Percentiles rank a stretch among this genome's conserved stretches.
phyloP scores from a whole-genome alignment of 2,888 invertebrate genomes.

The Scaptodrosophila latifasciaeformis region DNA sequence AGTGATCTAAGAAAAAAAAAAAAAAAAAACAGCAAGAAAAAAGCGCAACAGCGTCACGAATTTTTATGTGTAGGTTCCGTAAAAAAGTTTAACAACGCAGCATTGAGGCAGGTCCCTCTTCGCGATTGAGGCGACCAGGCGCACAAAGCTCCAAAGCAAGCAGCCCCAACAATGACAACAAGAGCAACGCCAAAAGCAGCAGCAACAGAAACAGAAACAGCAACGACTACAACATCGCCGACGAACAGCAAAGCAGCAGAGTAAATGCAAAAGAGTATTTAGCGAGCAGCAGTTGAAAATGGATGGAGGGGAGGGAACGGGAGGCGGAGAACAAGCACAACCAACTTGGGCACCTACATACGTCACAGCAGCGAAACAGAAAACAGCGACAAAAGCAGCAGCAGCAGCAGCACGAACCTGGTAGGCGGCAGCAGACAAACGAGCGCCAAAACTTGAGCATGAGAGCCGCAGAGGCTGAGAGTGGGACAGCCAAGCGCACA shows the following conservation, averaged over 20 bases:
- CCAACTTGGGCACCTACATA: not conserved
- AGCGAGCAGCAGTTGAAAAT: too few relatives aligned
- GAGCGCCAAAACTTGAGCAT: too few relatives aligned
- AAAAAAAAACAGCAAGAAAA: slow-evolving; percentile 3
- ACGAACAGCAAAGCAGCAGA: slow-evolving; percentile 21
- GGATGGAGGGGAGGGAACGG: too few relatives aligned
- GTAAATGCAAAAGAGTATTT: not conserved
- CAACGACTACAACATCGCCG: slow-evolving; percentile 6
- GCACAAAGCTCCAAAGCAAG: slow-evolving; percentile 49
- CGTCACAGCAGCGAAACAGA: slow-evolving; percentile 3
- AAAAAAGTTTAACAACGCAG: slow-evolving; percentile 53
- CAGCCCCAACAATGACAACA: slow-evolving; percentile 20
- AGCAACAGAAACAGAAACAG: slow-evolving; percentile 8
- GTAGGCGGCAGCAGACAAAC: too few relatives aligned
- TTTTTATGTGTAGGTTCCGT: slow-evolving; percentile 49
- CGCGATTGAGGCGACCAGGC: slow-evolving; percentile 65
- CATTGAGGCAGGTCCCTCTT: slow-evolving; percentile 73
- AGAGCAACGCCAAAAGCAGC: slow-evolving; percentile 26
- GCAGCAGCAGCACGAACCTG: not conserved
- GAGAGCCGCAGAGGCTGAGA: not conserved
- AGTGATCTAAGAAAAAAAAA: slow-evolving; percentile 3
- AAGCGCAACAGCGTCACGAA: slow-evolving; percentile 17
- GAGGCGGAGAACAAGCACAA: too few relatives aligned
- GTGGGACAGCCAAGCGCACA: slow-evolving; percentile 5
- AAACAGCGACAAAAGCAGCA: not conserved